A percentile compares a stretch with the other conserved stretches of the same genome.
These are phyloP conservation scores for Trochalopteron elliotii DNA, from an alignment of 2,113 vertebrate species.

Conservation along the genomic window DNA sequence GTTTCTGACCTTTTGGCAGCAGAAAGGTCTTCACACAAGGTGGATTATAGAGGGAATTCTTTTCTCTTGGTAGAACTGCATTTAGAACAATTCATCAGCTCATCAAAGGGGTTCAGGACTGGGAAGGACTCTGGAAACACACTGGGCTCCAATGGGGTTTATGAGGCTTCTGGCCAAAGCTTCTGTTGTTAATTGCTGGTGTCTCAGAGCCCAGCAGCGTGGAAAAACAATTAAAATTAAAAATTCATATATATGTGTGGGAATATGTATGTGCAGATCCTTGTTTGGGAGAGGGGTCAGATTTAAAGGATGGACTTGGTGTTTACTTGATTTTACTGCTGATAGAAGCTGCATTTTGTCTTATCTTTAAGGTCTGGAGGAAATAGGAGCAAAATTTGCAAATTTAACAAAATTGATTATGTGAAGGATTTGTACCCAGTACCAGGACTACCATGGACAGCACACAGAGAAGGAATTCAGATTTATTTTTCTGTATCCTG, in stretches of 20 bases:
- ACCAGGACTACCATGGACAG: not conserved
- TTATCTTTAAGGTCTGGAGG: not conserved
- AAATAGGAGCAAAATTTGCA: not conserved
- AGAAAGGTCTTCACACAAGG: not conserved
- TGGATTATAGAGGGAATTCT: not conserved
- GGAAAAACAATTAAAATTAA: not conserved
- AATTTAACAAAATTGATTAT: not conserved
- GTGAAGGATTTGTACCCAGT: not conserved
- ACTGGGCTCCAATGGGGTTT: rapidly evolving
- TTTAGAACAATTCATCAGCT: not conserved
- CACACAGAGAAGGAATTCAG: not conserved
- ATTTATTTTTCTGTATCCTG: not conserved
- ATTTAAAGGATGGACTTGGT: not conserved
- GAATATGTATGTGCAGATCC: not conserved
- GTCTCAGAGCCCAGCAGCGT: not conserved
- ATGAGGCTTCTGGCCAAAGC: not conserved
- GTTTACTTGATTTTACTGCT: not conserved
- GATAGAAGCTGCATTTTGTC: not conserved
- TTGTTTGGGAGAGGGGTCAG: not conserved
- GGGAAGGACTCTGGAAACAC: not conserved
- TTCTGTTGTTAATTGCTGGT: not conserved
- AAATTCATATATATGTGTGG: not conserved
- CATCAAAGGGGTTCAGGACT: not conserved
- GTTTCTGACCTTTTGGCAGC: not conserved
- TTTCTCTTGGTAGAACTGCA: not conserved